Evolutionary conservation across 2,797 vertebrate genomes (phyloP).

Genomic region (Rhynchonycteris naso): DNA sequence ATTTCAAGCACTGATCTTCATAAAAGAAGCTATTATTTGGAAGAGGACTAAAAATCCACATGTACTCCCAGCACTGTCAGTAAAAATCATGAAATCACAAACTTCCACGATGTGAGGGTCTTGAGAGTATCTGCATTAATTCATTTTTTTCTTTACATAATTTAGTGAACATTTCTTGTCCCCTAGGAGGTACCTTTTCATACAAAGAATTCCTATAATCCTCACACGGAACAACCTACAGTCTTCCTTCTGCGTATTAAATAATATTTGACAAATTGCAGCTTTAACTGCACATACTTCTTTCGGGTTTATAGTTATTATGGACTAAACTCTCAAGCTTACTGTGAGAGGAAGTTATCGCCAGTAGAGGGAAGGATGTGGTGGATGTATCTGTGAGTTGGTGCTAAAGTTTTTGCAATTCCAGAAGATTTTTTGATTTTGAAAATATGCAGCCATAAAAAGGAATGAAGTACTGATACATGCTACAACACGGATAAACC

Average conservation of each 20-base stretch:
- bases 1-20: not conserved
- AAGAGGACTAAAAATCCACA: not conserved
- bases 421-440: not conserved
- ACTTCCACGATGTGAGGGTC: not conserved
- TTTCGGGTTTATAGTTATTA: not conserved
- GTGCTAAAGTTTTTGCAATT: not conserved
- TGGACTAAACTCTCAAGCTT: not conserved
- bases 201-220: constrained; percentile 4
- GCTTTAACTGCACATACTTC: not conserved
- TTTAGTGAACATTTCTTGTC: not conserved
- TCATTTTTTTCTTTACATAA: constrained; percentile 24
- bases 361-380: not conserved
- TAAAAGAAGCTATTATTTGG: not conserved
- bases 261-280: constrained; percentile 27
- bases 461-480: not conserved
- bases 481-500: not conserved
- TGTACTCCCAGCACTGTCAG: not conserved
- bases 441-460: constrained; percentile 56
- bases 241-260: not conserved
- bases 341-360: constrained; percentile 18
- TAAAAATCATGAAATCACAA: not conserved
- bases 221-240: not conserved
- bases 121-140: not conserved
- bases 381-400: not conserved
- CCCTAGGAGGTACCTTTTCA: not conserved